Evolutionary conservation across 2,113 vertebrate species (phyloP).

Genomic region (Mionectes macconnelli): DNA sequence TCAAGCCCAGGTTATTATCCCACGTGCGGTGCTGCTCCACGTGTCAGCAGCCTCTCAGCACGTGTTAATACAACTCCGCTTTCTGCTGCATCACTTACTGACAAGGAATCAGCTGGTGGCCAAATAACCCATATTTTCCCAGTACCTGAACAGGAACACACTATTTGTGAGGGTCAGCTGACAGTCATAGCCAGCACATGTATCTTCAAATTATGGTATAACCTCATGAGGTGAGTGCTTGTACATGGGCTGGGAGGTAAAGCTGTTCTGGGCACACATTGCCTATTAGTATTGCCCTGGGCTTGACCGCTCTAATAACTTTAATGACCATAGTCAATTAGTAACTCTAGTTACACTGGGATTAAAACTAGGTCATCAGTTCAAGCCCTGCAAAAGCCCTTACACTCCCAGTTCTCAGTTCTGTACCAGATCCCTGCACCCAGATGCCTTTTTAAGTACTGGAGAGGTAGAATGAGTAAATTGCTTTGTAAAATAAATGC

Average conservation of each 20-base stretch:
- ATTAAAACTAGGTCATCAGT: background rate
- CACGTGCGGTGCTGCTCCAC: accelerated
- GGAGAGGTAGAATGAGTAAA: background rate
- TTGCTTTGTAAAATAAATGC: background rate
- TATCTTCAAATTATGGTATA: background rate
- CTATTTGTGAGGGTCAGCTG: background rate
- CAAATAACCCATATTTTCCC: background rate
- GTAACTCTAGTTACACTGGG: background rate
- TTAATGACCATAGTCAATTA: background rate
- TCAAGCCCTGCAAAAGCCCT: background rate
- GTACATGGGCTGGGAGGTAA: background rate
- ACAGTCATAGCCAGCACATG: background rate
- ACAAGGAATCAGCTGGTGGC: slow-evolving; percentile 23
- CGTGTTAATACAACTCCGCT: background rate
- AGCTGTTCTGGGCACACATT: background rate
- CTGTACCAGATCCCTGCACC: background rate
- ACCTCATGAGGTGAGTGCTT: background rate
- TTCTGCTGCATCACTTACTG: slow-evolving; percentile 12
- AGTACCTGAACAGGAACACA: background rate
- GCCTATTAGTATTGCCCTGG: background rate
- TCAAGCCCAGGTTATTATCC: background rate
- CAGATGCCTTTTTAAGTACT: background rate
- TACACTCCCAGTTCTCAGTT: background rate
- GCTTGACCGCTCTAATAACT: background rate
- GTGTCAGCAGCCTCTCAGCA: background rate